phyloP scores from a whole-genome alignment of 1,140 invertebrate species.

The Orius insidiosus region DNA sequence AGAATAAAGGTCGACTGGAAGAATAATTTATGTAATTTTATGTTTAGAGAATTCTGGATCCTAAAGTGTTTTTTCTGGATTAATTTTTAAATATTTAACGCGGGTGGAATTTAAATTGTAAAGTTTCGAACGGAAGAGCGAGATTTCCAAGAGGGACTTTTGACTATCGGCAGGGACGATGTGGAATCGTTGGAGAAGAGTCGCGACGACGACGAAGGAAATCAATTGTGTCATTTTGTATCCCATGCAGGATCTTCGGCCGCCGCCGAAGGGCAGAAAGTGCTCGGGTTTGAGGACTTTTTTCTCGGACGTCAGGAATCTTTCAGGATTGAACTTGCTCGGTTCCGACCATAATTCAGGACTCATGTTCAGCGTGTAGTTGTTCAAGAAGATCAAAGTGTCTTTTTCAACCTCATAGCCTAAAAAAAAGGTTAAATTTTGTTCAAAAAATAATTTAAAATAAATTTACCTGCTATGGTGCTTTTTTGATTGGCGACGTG shows the following conservation, averaged over 20 bases:
- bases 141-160: slow-evolving; percentile 22
- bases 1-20: no score
- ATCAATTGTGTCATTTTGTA: slow-evolving; percentile 64
- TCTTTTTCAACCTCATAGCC: slow-evolving; percentile 56
- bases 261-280: slow-evolving; percentile 75
- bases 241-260: slow-evolving; percentile 73
- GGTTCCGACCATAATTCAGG: slow-evolving; percentile 55
- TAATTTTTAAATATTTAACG: slow-evolving; percentile 6
- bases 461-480: slow-evolving; percentile 36
- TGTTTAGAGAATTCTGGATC: no score
- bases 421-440: slow-evolving; percentile 11
- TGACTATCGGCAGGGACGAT: slow-evolving; percentile 16
- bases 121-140: slow-evolving; percentile 22
- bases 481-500: slow-evolving; percentile 68
- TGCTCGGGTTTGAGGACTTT: slow-evolving; percentile 35
- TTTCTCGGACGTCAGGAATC: slow-evolving; percentile 42
- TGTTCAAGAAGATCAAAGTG: slow-evolving; percentile 74
- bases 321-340: slow-evolving; percentile 46
- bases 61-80: no score
- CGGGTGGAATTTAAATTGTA: slow-evolving; percentile 19
- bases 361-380: slow-evolving; percentile 65
- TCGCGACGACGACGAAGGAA: slow-evolving; percentile 52
- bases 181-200: slow-evolving; percentile 32
- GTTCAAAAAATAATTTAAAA: slow-evolving; percentile 5
- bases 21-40: no score